A percentile compares a stretch with the other conserved stretches of the same genome.
phyloP scores from a whole-genome alignment of 2,113 vertebrate species.

The Pongo abelii region DNA sequence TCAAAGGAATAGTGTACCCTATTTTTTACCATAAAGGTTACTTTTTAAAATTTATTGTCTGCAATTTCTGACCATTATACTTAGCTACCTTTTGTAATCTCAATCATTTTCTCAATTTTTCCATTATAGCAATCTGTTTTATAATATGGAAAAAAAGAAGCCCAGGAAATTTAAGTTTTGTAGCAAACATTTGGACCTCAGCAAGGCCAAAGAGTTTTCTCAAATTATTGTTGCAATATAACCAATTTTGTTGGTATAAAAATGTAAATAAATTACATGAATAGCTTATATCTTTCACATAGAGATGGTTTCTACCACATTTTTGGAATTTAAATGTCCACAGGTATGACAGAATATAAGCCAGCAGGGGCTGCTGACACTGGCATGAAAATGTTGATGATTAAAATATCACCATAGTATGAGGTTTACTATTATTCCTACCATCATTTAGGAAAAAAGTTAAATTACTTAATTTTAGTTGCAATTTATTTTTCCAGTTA shows the following conservation, averaged over 20 bases:
- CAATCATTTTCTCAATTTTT: constrained; percentile 50
- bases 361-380: constrained; percentile 29
- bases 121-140: constrained; percentile 16
- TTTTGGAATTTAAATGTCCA: constrained; percentile 73
- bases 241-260: constrained; percentile 68
- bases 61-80: neutral
- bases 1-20: neutral
- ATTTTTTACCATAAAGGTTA: neutral
- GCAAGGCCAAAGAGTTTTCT: constrained; percentile 66
- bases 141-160: constrained; percentile 13
- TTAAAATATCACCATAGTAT: constrained; percentile 49
- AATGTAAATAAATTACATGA: constrained; percentile 45
- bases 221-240: constrained; percentile 63
- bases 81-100: constrained; percentile 33
- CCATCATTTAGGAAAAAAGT: neutral
- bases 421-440: constrained; percentile 38
- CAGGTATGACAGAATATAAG: constrained; percentile 52
- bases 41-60: constrained; percentile 51
- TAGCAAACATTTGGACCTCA: constrained; percentile 62
- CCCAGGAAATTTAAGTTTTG: neutral
- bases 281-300: constrained; percentile 53
- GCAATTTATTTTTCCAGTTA: neutral
- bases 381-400: constrained; percentile 51
- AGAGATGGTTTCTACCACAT: constrained; percentile 65
- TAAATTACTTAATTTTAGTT: neutral